Base-by-base conservation (phyloP, 92 coral and sea anemone species). In the Bergia puertoricense region DNA sequence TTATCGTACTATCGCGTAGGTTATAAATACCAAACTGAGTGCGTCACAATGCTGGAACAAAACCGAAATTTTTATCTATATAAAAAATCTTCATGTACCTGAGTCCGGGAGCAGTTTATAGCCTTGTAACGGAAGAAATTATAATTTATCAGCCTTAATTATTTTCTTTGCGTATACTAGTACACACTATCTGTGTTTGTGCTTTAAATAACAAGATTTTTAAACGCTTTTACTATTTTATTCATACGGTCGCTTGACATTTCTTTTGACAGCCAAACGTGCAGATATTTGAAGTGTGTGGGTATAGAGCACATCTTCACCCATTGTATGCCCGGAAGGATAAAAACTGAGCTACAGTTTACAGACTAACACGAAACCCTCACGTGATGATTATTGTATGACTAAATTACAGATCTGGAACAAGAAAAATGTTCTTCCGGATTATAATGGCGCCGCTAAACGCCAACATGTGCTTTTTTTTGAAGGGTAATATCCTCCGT, bases 1-100 rank as follows among this genome's bases (percentile, higher is more conserved):
- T 69, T 54, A 54, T 54, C 59, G 68, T 16, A 51, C 22, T 51
- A 6, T 84, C 87, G 66, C 68, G 30, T 84, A 2, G 62, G 48
- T 10, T 74, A 69, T 18, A 45, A 23, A 73, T 45, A 69, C 30
- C 85, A 22, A 9, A 16, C 37, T 9, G 9, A 14, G 46, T 40
- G 74, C 66, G 77, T 69, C 87, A 84, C 87, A 84, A 84, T 84
- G 79, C 87, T 84, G 87, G 87, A 84, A 45, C 66, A 84, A 72
- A 46, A 71, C 48, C 67, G 23, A 45, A 72, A 3, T 69, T 23
- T 38, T 72, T 46, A 68, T 68, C 22, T 30, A 30, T 30, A 50
- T 68, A 20, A 57, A 80, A 79, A 80, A 13, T 15, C 5, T 38
- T 16, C 9, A 15, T 54, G 23, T n/a, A 42, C 45, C 57, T 50